Base-by-base conservation (phyloP, 1,140 invertebrate species). In the Glossosoma conforme region DNA sequence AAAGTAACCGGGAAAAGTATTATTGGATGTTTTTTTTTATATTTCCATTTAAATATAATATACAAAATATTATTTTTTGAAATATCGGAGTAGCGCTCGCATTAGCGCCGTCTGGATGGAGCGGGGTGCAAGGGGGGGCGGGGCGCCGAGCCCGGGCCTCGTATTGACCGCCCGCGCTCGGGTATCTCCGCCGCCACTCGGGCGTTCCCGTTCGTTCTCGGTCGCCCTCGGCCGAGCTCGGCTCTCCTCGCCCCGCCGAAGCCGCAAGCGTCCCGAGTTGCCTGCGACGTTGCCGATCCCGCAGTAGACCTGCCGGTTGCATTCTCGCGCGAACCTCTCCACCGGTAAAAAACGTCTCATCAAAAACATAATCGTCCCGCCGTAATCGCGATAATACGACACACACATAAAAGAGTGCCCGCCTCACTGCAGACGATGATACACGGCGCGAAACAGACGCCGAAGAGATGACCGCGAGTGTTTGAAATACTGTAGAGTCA, bases 211-310 rank as follows among this genome's bases (percentile, higher is more conserved):
- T 66, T 66, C 68, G 66, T 60, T 63, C 67, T 69, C 72, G 68
- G 68, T 67, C 65, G 64, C 57, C 54, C 61, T 69, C 68, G 65
- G 64, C 61, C 59, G 62, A 62, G 59, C 54, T 40, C 47, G 47
- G 54, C 33, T 21, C 61, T 61, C 54, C 60, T 71, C 70, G 62
- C 56, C 54, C 56, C 57, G 63, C 58, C 62, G 70, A 62, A 67
- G 69, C 67, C 69, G 66, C 71, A 61, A 60, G 63, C 61, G 67
- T 67, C 15, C 30, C 28, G 13, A 19, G 44, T 24, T 28, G 32
- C 32, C 35, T 67, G 70, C 72, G 70, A 69, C 67, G 70, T 74
- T 74, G 70, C 70, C 71, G 72, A 21, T 51, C 41, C 18, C 18
- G 33, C 30, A 17, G 6, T 18, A 5, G 36, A 32, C 28, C 41